A percentile compares a stretch with the other conserved stretches of the same genome.
Evolutionary conservation across 2,888 invertebrate genomes (phyloP).

Genomic region (Caenorhabditis sinica): DNA sequence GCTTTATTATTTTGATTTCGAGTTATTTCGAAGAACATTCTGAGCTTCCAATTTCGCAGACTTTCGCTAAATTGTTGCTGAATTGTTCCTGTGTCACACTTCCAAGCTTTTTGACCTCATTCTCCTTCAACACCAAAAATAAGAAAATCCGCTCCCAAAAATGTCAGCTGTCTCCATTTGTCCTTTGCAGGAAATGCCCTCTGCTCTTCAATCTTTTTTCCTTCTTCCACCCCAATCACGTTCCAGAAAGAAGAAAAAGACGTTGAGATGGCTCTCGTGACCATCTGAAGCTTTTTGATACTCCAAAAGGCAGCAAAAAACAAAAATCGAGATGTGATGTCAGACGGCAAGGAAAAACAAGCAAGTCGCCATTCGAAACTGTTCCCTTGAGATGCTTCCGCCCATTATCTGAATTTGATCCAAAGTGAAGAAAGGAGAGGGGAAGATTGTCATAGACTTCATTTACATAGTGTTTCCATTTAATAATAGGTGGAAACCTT

Average conservation of each 20-base stretch:
- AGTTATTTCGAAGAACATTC: too few relatives aligned
- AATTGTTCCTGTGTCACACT: too few relatives aligned
- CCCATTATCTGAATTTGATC: conserved; percentile 17
- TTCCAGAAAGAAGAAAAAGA: conserved; percentile 7
- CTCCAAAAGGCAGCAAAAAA: conserved; percentile 15
- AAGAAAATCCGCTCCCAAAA: neutral
- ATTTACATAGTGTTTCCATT: conserved; percentile 33
- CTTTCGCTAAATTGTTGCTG: too few relatives aligned
- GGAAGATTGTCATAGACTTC: conserved; percentile 21
- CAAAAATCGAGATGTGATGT: conserved; percentile 28
- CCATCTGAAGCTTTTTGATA: conserved; percentile 45
- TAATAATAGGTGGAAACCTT: conserved; percentile 1
- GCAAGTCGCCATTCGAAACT: conserved; percentile 7
- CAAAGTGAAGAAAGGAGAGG: neutral
- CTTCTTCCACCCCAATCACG: neutral
- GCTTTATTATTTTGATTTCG: too few relatives aligned
- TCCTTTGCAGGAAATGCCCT: conserved; percentile 7
- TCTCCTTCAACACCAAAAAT: too few relatives aligned
- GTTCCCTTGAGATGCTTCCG: conserved; percentile 20
- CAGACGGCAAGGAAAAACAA: conserved; percentile 25
- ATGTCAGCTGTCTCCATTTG: conserved; percentile 1
- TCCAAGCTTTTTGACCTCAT: too few relatives aligned
- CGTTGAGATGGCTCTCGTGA: conserved; percentile 28
- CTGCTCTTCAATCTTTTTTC: neutral
- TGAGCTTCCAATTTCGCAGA: too few relatives aligned